Evolutionary conservation across 2,113 vertebrate species (phyloP).

Genomic region (Salvelinus fontinalis): DNA sequence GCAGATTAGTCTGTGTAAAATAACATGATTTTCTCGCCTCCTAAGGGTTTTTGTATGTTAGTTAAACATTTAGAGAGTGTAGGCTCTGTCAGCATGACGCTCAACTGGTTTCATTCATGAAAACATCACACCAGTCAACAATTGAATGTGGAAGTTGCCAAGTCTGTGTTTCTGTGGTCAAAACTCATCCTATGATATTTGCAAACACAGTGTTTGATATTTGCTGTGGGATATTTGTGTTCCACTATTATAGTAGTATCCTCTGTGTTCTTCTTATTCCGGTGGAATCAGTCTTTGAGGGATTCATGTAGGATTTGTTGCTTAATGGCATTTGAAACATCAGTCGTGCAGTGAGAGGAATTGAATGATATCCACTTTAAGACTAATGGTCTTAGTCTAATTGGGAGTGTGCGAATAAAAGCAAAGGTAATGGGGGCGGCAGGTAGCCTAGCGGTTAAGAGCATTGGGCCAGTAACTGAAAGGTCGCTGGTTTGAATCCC

Average conservation of each 20-base stretch:
- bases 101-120: neutral
- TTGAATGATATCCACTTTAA: neutral
- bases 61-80: neutral
- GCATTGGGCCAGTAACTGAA: no score
- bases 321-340: neutral
- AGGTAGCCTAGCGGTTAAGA: no score
- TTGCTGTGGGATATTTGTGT: neutral
- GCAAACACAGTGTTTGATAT: no score
- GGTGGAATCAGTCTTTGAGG: neutral
- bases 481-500: no score
- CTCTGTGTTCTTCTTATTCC: neutral
- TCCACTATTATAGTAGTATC: neutral
- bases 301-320: neutral
- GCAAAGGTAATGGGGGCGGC: neutral
- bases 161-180: neutral
- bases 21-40: neutral
- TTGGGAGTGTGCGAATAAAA: slow-evolving; percentile 9
- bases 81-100: neutral
- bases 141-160: neutral
- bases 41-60: neutral
- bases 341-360: neutral
- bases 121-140: neutral
- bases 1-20: neutral
- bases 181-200: neutral
- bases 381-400: neutral